A percentile compares a stretch with the other conserved stretches of the same genome.
Evolutionary conservation across 2,113 vertebrate genomes (phyloP).

Genomic region (Ammodytes marinus): DNA sequence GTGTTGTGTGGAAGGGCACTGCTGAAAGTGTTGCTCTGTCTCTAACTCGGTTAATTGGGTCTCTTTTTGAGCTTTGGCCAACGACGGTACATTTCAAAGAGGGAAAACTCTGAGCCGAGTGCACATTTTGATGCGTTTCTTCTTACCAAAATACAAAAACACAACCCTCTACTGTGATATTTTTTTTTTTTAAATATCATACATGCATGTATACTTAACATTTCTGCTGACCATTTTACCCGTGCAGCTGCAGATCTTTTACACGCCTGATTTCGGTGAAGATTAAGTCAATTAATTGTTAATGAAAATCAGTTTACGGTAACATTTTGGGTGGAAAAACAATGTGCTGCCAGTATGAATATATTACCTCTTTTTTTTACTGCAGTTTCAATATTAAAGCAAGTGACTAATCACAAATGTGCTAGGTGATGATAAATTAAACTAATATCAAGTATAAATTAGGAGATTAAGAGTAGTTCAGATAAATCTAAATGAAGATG

Average conservation of each 20-base stretch:
- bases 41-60: conserved; percentile 85
- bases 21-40: conserved; percentile 74
- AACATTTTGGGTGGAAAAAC: not conserved
- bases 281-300: not conserved
- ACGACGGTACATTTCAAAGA: conserved; percentile 52
- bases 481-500: not conserved
- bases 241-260: not conserved
- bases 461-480: not conserved
- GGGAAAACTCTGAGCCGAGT: conserved; percentile 62
- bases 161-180: not conserved
- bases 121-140: conserved; percentile 62
- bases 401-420: not conserved
- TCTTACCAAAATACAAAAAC: conserved; percentile 36
- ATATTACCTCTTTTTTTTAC: not conserved
- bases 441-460: not conserved
- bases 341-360: not conserved
- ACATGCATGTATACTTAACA: not conserved
- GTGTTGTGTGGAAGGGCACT: conserved; percentile 75
- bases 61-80: conserved; percentile 79
- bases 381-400: not conserved
- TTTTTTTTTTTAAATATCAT: not conserved
- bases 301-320: not conserved
- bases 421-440: not conserved
- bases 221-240: not conserved
- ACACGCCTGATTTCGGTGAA: not conserved